phyloP scores from a whole-genome alignment of 2,888 invertebrate species.

The Ferrisia virgata region DNA sequence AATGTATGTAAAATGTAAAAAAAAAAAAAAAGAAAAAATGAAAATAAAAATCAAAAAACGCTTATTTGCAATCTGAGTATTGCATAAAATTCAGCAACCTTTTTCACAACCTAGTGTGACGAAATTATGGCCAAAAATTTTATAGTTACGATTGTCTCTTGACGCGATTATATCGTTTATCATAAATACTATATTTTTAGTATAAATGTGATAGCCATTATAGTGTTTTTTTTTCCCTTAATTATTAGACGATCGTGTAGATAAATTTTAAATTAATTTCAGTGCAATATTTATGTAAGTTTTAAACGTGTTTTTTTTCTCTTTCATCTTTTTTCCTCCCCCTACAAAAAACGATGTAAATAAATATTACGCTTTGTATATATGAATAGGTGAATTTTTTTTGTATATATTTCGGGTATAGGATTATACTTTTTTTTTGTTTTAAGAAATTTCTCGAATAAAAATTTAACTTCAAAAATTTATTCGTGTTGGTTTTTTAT shows the following conservation, averaged over 20 bases:
- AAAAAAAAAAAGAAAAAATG: background rate
- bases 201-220: slow-evolving; percentile 42
- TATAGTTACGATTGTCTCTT: slow-evolving; percentile 24
- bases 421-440: slow-evolving; percentile 41
- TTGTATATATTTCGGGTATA: slow-evolving; percentile 42
- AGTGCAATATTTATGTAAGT: slow-evolving; percentile 44
- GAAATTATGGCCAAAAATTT: slow-evolving; percentile 34
- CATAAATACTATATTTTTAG: slow-evolving; percentile 33
- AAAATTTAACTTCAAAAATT: slow-evolving; percentile 34
- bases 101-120: slow-evolving; percentile 20
- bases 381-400: slow-evolving; percentile 32
- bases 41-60: slow-evolving; percentile 24
- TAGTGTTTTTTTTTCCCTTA: slow-evolving; percentile 28
- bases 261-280: slow-evolving; percentile 39
- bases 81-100: background rate
- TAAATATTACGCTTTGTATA: slow-evolving; percentile 34
- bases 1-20: background rate
- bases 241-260: slow-evolving; percentile 35
- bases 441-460: slow-evolving; percentile 44
- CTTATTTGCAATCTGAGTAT: slow-evolving; percentile 9
- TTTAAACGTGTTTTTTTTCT: slow-evolving; percentile 11
- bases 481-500: background rate
- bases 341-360: slow-evolving; percentile 29
- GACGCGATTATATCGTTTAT: slow-evolving; percentile 27
- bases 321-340: background rate